Evolutionary conservation across 2,797 vertebrate genomes (phyloP).

Genomic region (Australoheros facetus): DNA sequence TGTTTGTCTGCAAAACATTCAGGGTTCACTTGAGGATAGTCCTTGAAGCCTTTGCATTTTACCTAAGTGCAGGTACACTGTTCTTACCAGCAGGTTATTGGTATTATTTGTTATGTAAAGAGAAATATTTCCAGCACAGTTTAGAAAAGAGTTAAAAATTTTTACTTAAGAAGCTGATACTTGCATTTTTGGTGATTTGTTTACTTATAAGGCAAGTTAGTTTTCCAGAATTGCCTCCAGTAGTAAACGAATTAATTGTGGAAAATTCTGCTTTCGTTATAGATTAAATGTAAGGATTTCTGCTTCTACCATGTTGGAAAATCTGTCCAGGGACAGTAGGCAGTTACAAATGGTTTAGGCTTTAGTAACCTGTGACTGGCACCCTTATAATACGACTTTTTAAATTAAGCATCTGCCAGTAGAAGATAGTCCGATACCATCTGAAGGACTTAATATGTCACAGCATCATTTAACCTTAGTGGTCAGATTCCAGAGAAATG

Average conservation of each 20-base stretch:
- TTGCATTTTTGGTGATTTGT: not conserved
- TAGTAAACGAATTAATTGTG: not conserved
- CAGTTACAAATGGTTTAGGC: not conserved
- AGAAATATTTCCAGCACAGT: not conserved
- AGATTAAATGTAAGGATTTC: not conserved
- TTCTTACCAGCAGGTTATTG: not conserved
- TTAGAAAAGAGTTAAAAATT: not conserved
- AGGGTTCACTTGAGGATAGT: not conserved
- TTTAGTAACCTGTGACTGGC: not conserved
- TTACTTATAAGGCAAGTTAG: not conserved
- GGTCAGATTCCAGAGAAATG: not conserved
- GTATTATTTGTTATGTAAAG: not conserved
- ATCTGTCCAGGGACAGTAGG: not conserved
- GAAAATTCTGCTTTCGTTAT: not conserved
- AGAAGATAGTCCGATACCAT: not conserved
- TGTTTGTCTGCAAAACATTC: constrained; percentile 9
- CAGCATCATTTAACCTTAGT: not conserved
- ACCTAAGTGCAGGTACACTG: not conserved
- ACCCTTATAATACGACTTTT: not conserved
- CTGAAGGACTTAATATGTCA: not conserved
- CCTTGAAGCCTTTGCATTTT: not conserved
- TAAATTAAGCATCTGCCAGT: not conserved
- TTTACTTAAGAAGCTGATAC: not conserved
- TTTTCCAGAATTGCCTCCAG: not conserved
- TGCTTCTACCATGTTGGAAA: not conserved